Evolutionary conservation across 2,797 vertebrate species (phyloP).

Genomic region (Molossus alvarezi): DNA sequence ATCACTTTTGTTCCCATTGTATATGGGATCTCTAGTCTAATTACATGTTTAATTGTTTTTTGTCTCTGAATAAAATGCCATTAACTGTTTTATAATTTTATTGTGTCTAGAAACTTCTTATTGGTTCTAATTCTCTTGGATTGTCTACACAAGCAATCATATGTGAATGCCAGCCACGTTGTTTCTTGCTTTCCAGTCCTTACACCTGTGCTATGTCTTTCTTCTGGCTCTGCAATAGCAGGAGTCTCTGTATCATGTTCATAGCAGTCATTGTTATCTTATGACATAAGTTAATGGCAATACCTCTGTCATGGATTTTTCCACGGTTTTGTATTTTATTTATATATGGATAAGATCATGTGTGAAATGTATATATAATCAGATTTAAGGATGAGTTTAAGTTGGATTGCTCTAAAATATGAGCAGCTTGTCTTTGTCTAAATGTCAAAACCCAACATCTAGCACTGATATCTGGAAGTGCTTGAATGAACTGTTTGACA

Average conservation of each 20-base stretch:
- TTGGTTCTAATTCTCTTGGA: background rate
- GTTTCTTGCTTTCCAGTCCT: slow-evolving; percentile 5
- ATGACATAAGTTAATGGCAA: slow-evolving; percentile 64
- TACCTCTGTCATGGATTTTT: slow-evolving; percentile 48
- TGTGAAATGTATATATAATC: slow-evolving; percentile 68
- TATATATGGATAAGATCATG: slow-evolving; percentile 64
- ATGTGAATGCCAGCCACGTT: background rate
- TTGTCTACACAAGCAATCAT: background rate
- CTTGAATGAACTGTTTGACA: slow-evolving; percentile 72
- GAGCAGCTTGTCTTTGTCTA: slow-evolving; percentile 65
- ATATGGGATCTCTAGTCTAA: background rate
- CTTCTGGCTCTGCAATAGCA: background rate
- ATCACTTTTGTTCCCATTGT: slow-evolving; percentile 43
- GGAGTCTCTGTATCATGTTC: background rate
- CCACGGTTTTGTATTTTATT: slow-evolving; percentile 68
- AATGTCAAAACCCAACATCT: slow-evolving; percentile 76
- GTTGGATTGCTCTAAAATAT: slow-evolving; percentile 58
- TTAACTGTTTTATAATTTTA: slow-evolving; percentile 15
- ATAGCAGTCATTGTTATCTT: slow-evolving; percentile 9
- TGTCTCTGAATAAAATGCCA: slow-evolving; percentile 48
- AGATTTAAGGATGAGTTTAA: slow-evolving; percentile 68
- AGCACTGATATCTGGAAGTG: slow-evolving; percentile 54
- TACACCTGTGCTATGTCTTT: slow-evolving; percentile 35
- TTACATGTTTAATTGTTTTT: slow-evolving; percentile 49
- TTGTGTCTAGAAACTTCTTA: slow-evolving; percentile 46